phyloP scores from a whole-genome alignment of 1,140 invertebrate species.

The Lutraria rhynchaena region DNA sequence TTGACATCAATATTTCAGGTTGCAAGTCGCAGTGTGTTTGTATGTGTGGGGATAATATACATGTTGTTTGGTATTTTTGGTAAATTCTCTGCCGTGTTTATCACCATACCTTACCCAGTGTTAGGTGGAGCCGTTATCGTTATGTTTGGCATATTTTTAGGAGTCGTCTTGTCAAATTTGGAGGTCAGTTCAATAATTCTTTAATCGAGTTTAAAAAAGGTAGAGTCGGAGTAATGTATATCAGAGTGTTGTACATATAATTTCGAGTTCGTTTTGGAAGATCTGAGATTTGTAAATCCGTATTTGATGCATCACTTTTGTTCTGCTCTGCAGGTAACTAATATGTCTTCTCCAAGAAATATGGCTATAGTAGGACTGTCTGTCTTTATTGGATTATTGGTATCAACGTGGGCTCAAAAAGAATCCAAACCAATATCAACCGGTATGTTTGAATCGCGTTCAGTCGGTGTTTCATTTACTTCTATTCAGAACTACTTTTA shows the following conservation, averaged over 20 bases:
- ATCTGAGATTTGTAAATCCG: background rate
- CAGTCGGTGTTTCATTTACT: too few species aligned
- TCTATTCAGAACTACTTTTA: too few species aligned
- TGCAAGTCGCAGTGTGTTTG: conserved; percentile 91
- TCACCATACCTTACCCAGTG: conserved; percentile 93
- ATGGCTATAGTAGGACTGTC: conserved; percentile 57
- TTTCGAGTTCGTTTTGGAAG: background rate
- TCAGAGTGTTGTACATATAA: background rate
- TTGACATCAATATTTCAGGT: too few species aligned
- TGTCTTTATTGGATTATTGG: conserved; percentile 28
- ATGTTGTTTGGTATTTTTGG: conserved; percentile 89
- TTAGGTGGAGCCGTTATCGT: conserved; percentile 93
- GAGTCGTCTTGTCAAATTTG: conserved; percentile 88
- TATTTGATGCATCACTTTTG: conserved; percentile 91
- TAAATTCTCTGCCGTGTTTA: conserved; percentile 91
- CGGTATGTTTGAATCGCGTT: too few species aligned
- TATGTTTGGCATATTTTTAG: conserved; percentile 88
- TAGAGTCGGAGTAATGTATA: background rate
- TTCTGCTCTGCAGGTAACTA: conserved; percentile 91
- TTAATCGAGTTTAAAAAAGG: background rate
- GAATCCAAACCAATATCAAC: background rate
- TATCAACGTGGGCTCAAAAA: conserved; percentile 45
- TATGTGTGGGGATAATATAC: conserved; percentile 90
- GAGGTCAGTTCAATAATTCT: conserved; percentile 84
- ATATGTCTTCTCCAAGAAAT: conserved; percentile 83